phyloP scores from a whole-genome alignment of 2,113 vertebrate genomes.

The Clarias magur region DNA sequence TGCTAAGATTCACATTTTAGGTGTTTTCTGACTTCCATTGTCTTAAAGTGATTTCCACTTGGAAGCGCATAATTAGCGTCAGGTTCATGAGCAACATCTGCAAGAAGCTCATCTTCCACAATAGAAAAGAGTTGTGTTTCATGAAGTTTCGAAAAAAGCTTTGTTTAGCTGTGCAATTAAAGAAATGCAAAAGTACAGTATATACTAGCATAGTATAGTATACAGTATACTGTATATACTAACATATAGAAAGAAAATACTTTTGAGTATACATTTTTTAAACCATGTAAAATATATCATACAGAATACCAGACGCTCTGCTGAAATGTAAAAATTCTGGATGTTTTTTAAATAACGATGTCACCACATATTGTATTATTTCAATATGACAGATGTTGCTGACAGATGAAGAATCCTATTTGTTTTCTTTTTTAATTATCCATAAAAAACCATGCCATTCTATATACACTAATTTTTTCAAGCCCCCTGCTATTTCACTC shows the following conservation, averaged over 20 bases:
- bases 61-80: neutral
- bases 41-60: neutral
- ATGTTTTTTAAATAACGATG: neutral
- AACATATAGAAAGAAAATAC: neutral
- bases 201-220: too few species aligned
- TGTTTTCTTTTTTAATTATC: neutral
- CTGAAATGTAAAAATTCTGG: neutral
- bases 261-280: too few species aligned
- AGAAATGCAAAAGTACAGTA: too few species aligned
- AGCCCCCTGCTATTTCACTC: neutral
- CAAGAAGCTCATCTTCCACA: neutral
- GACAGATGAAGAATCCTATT: constrained; percentile 13
- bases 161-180: neutral
- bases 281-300: neutral
- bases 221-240: neutral
- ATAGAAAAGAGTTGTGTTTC: neutral
- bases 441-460: neutral
- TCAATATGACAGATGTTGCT: constrained; percentile 4
- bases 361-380: constrained; percentile 8
- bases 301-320: neutral
- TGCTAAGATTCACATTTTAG: constrained; percentile 12
- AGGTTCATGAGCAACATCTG: neutral
- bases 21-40: constrained; percentile 3
- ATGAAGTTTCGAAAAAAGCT: neutral
- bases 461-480: neutral